Percentiles rank a stretch among this genome's conserved stretches.
These are phyloP conservation scores for Neolamprologus variostigma DNA, from an alignment of 2,113 vertebrate species.

Conservation along the genomic window DNA sequence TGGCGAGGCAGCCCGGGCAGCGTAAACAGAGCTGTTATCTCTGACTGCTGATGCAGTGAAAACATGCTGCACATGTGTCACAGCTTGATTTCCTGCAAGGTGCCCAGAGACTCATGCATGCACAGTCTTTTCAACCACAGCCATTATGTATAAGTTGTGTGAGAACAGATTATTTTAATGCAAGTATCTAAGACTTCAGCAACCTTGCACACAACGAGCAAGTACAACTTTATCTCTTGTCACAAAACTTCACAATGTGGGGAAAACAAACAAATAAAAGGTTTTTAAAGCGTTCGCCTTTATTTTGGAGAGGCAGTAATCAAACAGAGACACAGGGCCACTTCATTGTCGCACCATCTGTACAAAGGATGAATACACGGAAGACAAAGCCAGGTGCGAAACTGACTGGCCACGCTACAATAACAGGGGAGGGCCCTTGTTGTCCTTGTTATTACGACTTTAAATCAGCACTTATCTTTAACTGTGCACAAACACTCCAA, in stretches of 20 bases:
- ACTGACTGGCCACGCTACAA: slow-evolving; percentile 18
- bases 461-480: slow-evolving; percentile 11
- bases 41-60: neutral
- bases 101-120: neutral
- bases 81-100: neutral
- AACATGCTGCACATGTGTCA: neutral
- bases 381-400: slow-evolving; percentile 30
- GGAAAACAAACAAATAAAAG: neutral
- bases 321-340: neutral
- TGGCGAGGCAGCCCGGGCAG: neutral
- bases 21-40: slow-evolving; percentile 50
- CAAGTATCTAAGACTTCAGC: neutral
- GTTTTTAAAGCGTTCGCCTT: neutral
- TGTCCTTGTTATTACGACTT: slow-evolving; percentile 13
- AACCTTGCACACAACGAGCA: neutral
- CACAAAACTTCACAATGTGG: neutral
- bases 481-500: neutral
- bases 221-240: neutral
- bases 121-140: neutral
- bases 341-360: neutral
- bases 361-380: slow-evolving; percentile 3
- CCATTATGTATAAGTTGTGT: neutral
- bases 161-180: neutral
- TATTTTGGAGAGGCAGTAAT: neutral
- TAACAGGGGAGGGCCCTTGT: slow-evolving; percentile 5